Conservation (phyloP, 2,888 invertebrate species). For the Erynnis tages region DNA sequence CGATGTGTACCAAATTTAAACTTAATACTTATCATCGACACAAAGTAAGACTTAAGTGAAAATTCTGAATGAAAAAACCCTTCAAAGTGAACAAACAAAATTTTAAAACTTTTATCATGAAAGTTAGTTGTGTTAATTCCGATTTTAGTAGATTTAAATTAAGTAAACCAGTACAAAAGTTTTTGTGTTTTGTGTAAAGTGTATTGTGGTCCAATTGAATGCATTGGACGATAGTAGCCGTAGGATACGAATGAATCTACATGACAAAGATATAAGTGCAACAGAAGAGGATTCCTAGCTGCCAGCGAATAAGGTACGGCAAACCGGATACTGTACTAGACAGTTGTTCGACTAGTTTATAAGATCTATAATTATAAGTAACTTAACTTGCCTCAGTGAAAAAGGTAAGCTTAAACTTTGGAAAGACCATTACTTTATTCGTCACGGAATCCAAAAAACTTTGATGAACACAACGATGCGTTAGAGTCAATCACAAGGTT, state of each 20-base stretch:
- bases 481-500: conserved; percentile 52
- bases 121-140: conserved; percentile 8
- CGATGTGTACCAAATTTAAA: conserved; percentile 43
- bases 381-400: conserved; percentile 32
- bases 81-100: conserved; percentile 36
- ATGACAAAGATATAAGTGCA: conserved; percentile 51
- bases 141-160: conserved; percentile 10
- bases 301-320: conserved; percentile 71
- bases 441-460: conserved; percentile 37
- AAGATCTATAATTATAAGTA: conserved; percentile 50
- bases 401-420: conserved; percentile 40
- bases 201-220: conserved; percentile 56
- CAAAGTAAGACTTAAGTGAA: conserved; percentile 40
- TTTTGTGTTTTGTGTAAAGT: conserved; percentile 69
- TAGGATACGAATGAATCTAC: conserved; percentile 47
- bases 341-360: conserved; percentile 68
- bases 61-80: conserved; percentile 36
- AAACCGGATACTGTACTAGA: conserved; percentile 74
- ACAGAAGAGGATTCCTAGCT: conserved; percentile 64
- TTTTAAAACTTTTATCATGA: conserved; percentile 35
- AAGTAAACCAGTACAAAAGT: conserved; percentile 42
- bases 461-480: conserved; percentile 38
- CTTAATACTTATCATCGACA: conserved; percentile 43
- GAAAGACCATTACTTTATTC: conserved; percentile 35
- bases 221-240: conserved; percentile 31